Conservation (phyloP, 2,888 invertebrate genomes). For the Standfussiana lucernea region DNA sequence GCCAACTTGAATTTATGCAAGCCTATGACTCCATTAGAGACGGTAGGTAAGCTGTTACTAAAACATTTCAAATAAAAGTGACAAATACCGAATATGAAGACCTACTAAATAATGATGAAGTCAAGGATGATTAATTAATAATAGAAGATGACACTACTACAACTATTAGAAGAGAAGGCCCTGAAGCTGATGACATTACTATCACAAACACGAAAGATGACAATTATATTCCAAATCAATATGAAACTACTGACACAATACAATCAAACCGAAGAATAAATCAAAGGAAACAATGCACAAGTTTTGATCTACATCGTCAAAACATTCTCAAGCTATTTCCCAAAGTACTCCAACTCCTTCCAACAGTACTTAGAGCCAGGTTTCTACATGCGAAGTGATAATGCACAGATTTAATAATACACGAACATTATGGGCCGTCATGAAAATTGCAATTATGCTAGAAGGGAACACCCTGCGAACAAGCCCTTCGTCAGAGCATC, state of each 20-base stretch:
- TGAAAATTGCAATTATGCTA: conserved; percentile 70
- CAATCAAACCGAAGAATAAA: background rate
- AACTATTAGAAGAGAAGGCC: background rate
- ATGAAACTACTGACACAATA: background rate
- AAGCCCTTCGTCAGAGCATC: conserved; percentile 63
- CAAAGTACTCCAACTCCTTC: conserved; percentile 26
- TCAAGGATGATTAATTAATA: background rate
- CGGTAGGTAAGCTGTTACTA: background rate
- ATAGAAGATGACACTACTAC: background rate
- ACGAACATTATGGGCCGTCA: conserved; percentile 60
- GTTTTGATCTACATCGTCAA: conserved; percentile 9
- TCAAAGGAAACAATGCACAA: background rate
- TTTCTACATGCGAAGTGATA: conserved; percentile 56
- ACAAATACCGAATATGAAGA: background rate
- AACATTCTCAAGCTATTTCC: conserved; percentile 22
- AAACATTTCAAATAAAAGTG: background rate
- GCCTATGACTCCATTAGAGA: background rate
- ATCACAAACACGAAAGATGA: background rate
- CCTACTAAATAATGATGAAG: background rate
- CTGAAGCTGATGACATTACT: background rate
- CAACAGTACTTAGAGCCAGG: conserved; percentile 32
- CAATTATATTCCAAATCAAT: background rate
- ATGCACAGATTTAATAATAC: conserved; percentile 67
- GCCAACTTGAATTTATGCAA: background rate
- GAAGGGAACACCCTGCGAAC: conserved; percentile 51